phyloP scores from a whole-genome alignment of 2,113 vertebrate species.

The Oxyruncus cristatus region DNA sequence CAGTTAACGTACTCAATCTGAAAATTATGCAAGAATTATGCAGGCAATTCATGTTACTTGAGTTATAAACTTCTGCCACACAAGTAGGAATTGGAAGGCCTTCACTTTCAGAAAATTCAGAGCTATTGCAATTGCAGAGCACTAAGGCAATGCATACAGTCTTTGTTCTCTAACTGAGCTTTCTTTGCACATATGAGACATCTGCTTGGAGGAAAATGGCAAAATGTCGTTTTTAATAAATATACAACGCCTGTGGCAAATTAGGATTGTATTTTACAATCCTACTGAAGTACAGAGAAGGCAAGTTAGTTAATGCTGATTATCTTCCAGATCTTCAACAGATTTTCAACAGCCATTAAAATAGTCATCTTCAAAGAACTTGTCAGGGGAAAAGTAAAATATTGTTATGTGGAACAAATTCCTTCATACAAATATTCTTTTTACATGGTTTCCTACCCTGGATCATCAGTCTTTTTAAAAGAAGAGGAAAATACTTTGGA shows the following conservation, averaged over 20 bases:
- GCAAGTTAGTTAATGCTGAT: slow-evolving; percentile 31
- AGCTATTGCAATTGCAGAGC: background rate
- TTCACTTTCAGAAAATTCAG: background rate
- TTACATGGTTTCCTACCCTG: background rate
- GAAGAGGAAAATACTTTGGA: background rate
- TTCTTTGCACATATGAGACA: slow-evolving; percentile 14
- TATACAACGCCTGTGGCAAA: background rate
- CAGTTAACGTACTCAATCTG: background rate
- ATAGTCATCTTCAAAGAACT: background rate
- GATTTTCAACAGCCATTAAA: slow-evolving; percentile 26
- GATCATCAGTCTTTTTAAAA: background rate
- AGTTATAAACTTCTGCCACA: background rate
- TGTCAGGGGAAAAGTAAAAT: background rate
- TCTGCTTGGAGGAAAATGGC: slow-evolving; percentile 3
- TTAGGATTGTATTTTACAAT: slow-evolving; percentile 33
- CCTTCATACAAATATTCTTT: background rate
- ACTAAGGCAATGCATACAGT: background rate
- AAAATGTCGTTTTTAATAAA: slow-evolving; percentile 43
- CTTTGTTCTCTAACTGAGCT: background rate
- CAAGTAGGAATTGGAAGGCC: background rate
- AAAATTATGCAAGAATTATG: background rate
- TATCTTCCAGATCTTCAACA: slow-evolving; percentile 26
- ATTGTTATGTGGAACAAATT: background rate
- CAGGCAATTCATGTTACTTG: background rate
- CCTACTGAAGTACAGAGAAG: background rate